Percentiles rank a stretch among this genome's conserved stretches.
These are phyloP conservation scores for Montipora capitata DNA, from an alignment of 92 coral and sea anemone species.

Conservation along the genomic window DNA sequence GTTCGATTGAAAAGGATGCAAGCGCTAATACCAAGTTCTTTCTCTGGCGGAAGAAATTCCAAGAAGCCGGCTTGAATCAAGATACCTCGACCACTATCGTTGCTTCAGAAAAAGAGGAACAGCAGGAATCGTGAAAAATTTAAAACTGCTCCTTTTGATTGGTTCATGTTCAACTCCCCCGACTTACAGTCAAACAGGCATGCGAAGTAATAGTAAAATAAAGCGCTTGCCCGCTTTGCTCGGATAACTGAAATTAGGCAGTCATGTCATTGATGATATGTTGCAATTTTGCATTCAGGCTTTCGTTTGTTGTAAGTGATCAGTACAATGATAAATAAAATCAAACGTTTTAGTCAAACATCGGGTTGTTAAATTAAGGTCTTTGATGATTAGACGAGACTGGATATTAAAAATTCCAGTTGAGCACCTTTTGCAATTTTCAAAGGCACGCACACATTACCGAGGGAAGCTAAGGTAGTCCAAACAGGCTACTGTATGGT, in stretches of 20 bases:
- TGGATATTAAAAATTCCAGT: background rate
- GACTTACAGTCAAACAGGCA: background rate
- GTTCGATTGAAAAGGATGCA: background rate
- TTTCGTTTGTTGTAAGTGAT: background rate
- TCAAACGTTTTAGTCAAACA: background rate
- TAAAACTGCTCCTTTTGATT: background rate
- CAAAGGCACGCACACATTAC: no score
- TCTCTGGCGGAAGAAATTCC: slow-evolving; percentile 30
- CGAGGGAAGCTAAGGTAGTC: no score
- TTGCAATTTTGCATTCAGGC: background rate
- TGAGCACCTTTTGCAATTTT: no score
- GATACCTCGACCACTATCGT: background rate
- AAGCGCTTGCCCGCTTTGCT: background rate
- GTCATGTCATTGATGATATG: background rate
- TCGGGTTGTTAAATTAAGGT: background rate
- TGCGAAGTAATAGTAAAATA: background rate
- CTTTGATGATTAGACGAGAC: background rate
- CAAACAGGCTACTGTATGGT: no score
- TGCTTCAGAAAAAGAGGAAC: background rate
- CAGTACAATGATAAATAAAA: background rate
- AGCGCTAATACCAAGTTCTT: slow-evolving; percentile 35
- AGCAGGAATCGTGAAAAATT: background rate
- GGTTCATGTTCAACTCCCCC: background rate
- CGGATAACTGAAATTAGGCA: background rate
- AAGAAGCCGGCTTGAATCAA: background rate